phyloP scores from a whole-genome alignment of 2,888 invertebrate species.

The Acanthoscelides obtectus region DNA sequence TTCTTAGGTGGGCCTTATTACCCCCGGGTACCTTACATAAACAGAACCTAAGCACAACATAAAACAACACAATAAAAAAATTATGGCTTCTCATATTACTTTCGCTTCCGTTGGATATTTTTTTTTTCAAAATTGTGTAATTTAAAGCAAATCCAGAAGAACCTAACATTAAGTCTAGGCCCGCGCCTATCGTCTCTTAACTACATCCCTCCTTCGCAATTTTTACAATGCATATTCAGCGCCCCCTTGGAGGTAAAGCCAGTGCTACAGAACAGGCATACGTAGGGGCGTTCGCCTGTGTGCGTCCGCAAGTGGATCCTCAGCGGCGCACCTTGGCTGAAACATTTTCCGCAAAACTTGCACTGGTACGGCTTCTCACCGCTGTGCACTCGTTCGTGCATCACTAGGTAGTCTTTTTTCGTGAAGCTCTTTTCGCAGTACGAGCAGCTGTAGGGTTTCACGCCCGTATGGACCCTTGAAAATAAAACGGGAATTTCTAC shows the following conservation, averaged over 20 bases:
- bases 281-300: constrained; percentile 40
- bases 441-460: constrained; percentile 46
- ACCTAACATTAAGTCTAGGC: too few species aligned
- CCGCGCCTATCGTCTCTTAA: too few species aligned
- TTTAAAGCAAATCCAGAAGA: too few species aligned
- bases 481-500: too few species aligned
- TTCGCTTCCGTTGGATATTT: too few species aligned
- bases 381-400: constrained; percentile 39
- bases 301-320: constrained; percentile 37
- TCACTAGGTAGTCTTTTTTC: constrained; percentile 34
- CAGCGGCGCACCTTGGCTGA: constrained; percentile 35
- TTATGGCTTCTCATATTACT: too few species aligned
- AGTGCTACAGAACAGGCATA: constrained; percentile 53
- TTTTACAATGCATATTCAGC: constrained; percentile 51
- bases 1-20: too few species aligned
- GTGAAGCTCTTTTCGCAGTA: constrained; percentile 51
- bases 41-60: too few species aligned
- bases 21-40: too few species aligned
- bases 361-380: constrained; percentile 41
- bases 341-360: constrained; percentile 40
- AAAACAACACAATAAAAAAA: too few species aligned
- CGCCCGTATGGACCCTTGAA: constrained; percentile 46
- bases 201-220: constrained; percentile 23
- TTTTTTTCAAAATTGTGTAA: too few species aligned
- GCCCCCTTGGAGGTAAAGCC: constrained; percentile 56